Evolutionary conservation across 2,113 vertebrate genomes (phyloP).

Genomic region (Hyperoodon ampullatus): DNA sequence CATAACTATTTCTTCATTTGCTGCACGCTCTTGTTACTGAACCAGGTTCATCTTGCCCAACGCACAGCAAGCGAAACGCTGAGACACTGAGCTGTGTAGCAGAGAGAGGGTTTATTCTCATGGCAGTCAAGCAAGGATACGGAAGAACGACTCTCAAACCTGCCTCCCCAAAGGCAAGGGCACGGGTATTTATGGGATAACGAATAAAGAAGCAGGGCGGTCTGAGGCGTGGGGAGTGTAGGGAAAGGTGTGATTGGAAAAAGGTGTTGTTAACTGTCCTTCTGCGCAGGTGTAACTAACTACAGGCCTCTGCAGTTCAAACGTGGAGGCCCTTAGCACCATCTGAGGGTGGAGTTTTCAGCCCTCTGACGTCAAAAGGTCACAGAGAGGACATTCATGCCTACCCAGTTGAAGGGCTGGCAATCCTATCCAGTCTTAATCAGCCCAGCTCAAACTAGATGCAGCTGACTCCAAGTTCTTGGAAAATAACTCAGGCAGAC

Average conservation of each 20-base stretch:
- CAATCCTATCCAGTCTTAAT: neutral
- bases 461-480: neutral
- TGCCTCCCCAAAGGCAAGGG: neutral
- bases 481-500: neutral
- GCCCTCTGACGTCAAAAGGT: neutral
- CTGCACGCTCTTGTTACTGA: neutral
- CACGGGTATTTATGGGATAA: neutral
- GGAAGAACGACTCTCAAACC: neutral
- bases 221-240: neutral
- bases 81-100: neutral
- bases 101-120: fast-evolving
- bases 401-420: neutral
- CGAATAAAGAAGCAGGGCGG: neutral
- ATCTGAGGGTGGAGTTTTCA: neutral
- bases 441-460: neutral
- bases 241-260: neutral
- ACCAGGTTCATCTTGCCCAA: neutral
- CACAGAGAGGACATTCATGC: neutral
- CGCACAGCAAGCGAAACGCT: neutral
- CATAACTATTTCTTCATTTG: neutral
- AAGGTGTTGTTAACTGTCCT: neutral
- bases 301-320: neutral
- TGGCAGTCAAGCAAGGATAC: fast-evolving
- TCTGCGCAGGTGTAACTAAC: neutral
- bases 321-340: neutral